Evolutionary conservation across 2,797 vertebrate species (phyloP), one percentile per base, ranked within the genome.

Genomic region (Sciaenops ocellatus): DNA sequence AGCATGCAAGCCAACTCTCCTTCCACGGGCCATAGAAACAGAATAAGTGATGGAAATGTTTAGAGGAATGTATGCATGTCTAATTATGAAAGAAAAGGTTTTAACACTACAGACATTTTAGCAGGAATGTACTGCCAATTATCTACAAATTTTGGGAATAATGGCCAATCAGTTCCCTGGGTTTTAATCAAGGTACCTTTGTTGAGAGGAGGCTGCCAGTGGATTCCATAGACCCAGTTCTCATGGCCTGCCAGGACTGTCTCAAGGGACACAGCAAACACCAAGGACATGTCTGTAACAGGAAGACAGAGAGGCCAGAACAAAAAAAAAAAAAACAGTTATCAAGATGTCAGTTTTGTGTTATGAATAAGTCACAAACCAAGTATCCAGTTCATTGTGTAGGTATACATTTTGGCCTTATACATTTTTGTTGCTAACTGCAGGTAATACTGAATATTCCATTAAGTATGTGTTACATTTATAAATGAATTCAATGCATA

Each of bases 211-310:
- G 97, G 97, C 63, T 98, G 97, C 98, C 98, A 99, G 90, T 99
- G 97, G 82, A 98, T 91, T 42, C 97, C 97, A 78, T 97, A 98
- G 38, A 99, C 97, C 97, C 97, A 97, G 91, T 97, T 98, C 92
- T 99, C 98, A 74, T 99, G 98, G 63, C 98, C 98, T 68, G 98
- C 96, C 90, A 99, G 92, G 4, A 99, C 97, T 0, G 97, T 97
- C 92, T 99, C 98, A 85, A 99, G 92, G 70, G 94, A 95, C 88
- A 98, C 84, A 0, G 97, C 97, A 59, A 95, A 98, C 17, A 85
- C 92, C 20, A 78, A 87, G 52, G 63, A 71, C n/a, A 55, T 46
- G 3, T 76, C 93, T 93, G 82, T 0, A 62, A 61, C 20, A 71
- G 55, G 54, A 73, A 78, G 50, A 88, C 57, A 78, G 17, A 62